Base-by-base conservation (phyloP, 2,888 invertebrate genomes). In the Operophtera brumata region DNA sequence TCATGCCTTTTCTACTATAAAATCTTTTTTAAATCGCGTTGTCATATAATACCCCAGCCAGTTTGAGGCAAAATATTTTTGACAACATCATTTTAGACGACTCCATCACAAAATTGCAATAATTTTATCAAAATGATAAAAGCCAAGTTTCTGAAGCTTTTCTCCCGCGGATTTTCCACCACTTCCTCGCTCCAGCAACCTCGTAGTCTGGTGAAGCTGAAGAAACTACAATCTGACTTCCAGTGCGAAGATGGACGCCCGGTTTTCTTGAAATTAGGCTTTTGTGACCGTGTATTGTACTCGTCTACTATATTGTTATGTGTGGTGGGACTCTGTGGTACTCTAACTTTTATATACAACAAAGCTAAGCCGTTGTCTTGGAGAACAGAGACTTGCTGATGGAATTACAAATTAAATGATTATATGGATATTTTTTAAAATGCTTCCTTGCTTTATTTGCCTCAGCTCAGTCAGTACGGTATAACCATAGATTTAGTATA, bases 241-340 rank as follows among this genome's bases (percentile, higher is more conserved):
- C 79, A 79, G 26, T 65, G 68, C 8, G 73, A 72, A 6, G 78
- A 78, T 53, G 78, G 76, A 0, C 63, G 66, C 0, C 78, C 78
- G 0, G 50, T 78, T 0, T 71, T 47, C 39, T 41, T 79, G 41
- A 79, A 78, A 50, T 54, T 57, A 0, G 78, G 78, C 0, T 56
- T 76, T 1, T 42, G 53, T 2, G 78, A 78, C 50, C 60, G 75
- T 2, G 1, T 72, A 0, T 46, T 79, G 3, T 79, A 77, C n/a
- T 37, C 48, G 0, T 1, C 57, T 0, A 78, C 78, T 0, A 26
- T 73, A 6, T 30, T 12, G 47, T 0, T 64, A n/a, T n/a, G 64
- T 28, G 35, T 14, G 6, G 8, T 61, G 0, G 75, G 74, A 0
- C 6, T 20, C 4, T 20, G 20, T 46, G 78, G n/a, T n/a, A n/a